Evolutionary conservation across 2,888 invertebrate genomes (phyloP), one percentile per base, ranked within the genome.

Genomic region (Pinctada fucata): DNA sequence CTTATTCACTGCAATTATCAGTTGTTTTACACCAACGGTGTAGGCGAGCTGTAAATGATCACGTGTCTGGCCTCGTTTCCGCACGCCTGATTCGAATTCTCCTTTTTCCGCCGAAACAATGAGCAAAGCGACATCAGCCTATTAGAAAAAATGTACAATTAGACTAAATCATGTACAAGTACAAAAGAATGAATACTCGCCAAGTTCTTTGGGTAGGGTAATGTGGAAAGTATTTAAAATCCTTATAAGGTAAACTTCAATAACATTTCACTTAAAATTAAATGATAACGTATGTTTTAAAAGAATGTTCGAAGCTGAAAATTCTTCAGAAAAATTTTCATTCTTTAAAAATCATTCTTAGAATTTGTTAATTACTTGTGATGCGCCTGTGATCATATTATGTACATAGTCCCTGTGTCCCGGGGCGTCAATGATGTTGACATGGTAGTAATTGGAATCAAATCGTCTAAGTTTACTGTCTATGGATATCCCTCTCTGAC

Each of bases 41-140:
- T 97, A 99, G 87, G 99, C 99, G 89, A 99, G 95, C 88, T 99
- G 95, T 86, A 99, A 98, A 93, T 99, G 99, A 94, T 99, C 99
- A 93, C 99, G 97, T 89, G 99, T 99, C 94, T 99, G 99, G 86
- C 99, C 99, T 93, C 99, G 98, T 95, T 98, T 99, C 78, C 99
- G 99, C 94, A 99, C 99, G 89, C 99, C 99, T 91, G 99, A 98
- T 94, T 99, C 99, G 94, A 99, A 99, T 94, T 99, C 99, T 94
- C 99, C 99, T 91, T 97, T 97, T 95, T 99, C 99, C 90, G 99
- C 99, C 91, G 99, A 99, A 82, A 99, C 99, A 93, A 99, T 98
- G 90, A 99, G 94, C 88, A 99, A 98, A 88, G 99, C 99, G 94
- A 99, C 99, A 94, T 99, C 99, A 90, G 99, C 99, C 94, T 97